A percentile compares a stretch with the other conserved stretches of the same genome.
phyloP scores from a whole-genome alignment of 2,888 invertebrate species.

The Drosophila putrida region DNA sequence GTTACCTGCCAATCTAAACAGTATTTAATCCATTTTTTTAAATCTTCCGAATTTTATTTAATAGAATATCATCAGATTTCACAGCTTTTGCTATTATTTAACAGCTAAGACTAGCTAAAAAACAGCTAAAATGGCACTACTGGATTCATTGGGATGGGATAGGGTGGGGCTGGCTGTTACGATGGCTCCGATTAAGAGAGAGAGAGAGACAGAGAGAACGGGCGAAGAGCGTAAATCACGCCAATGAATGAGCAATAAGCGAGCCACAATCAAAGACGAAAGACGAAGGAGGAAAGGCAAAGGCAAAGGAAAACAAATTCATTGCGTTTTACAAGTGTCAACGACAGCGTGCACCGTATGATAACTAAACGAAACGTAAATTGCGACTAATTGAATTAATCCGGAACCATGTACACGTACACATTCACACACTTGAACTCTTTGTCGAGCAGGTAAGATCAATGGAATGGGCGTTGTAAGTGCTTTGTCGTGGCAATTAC shows the following conservation, averaged over 20 bases:
- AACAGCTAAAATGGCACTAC: no score
- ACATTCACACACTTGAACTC: conserved; percentile 11
- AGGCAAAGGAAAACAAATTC: conserved; percentile 65
- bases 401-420: conserved; percentile 48
- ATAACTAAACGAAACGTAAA: conserved; percentile 78
- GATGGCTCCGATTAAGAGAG: background rate
- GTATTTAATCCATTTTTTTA: no score
- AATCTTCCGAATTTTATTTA: no score
- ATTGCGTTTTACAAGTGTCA: conserved; percentile 79
- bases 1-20: no score
- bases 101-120: no score
- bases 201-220: conserved; percentile 9
- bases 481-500: conserved; percentile 52
- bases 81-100: no score
- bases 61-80: no score
- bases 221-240: conserved; percentile 57
- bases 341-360: conserved; percentile 63
- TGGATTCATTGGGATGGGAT: no score
- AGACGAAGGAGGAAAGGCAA: conserved; percentile 8
- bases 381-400: conserved; percentile 74
- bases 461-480: conserved; percentile 20
- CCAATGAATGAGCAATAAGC: conserved; percentile 55
- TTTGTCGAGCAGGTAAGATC: conserved; percentile 15
- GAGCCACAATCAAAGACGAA: conserved; percentile 17
- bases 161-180: conserved; percentile 11